Evolutionary conservation across 2,113 vertebrate genomes (phyloP).

Genomic region (Lasiurus borealis): DNA sequence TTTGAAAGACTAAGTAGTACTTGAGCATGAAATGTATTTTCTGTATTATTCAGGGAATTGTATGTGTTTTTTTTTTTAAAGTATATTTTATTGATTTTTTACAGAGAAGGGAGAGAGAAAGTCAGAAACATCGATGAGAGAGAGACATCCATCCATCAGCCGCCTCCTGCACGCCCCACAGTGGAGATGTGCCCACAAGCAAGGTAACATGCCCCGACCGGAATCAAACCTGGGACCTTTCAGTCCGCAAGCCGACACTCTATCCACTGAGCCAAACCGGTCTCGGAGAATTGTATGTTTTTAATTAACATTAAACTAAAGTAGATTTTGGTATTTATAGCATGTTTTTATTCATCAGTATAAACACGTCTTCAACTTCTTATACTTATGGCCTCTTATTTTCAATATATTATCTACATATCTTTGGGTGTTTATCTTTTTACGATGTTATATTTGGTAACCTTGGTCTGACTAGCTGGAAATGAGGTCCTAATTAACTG

Average conservation of each 20-base stretch:
- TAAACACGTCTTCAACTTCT: conserved; percentile 49
- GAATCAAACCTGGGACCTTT: too few species aligned
- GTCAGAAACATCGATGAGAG: too few species aligned
- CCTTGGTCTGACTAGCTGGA: neutral
- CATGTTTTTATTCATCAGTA: conserved; percentile 5
- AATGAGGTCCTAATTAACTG: neutral
- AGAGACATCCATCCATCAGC: too few species aligned
- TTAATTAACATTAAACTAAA: conserved; percentile 37
- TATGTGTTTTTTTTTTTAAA: too few species aligned
- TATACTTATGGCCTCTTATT: neutral
- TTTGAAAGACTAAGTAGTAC: conserved; percentile 33
- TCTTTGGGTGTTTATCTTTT: neutral
- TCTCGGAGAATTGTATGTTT: too few species aligned
- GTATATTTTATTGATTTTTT: too few species aligned
- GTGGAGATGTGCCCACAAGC: too few species aligned
- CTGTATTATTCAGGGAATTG: neutral
- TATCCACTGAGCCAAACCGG: too few species aligned
- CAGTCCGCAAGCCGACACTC: too few species aligned
- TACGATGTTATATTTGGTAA: conserved; percentile 17
- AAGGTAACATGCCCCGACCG: too few species aligned
- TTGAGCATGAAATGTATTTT: conserved; percentile 1
- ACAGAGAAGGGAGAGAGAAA: too few species aligned
- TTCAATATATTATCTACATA: neutral
- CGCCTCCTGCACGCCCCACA: too few species aligned
- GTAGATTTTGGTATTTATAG: neutral